phyloP scores from a whole-genome alignment of 2,797 vertebrate species.

The Diglossa cyanea region DNA sequence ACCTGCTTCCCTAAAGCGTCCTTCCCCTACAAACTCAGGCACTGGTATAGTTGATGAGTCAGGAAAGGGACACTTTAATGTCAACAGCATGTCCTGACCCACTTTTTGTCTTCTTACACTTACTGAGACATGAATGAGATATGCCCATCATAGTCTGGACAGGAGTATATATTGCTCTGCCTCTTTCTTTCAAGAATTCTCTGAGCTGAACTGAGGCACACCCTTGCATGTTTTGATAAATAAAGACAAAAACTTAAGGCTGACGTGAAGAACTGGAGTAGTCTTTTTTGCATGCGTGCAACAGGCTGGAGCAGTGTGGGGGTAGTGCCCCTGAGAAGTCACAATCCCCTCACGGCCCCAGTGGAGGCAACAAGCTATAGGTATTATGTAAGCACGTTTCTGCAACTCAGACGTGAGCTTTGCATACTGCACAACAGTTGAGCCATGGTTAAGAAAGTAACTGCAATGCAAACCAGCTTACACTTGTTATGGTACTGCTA shows the following conservation, averaged over 20 bases:
- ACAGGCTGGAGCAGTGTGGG: background rate
- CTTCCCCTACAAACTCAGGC: background rate
- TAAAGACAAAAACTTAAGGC: background rate
- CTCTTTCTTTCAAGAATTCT: background rate
- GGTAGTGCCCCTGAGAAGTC: background rate
- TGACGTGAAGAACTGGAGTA: accelerated
- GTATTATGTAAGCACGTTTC: background rate
- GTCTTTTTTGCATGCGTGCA: background rate
- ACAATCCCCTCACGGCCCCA: background rate
- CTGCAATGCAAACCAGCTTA: background rate
- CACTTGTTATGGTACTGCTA: background rate
- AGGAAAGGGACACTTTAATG: background rate
- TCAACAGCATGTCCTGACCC: background rate
- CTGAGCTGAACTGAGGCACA: background rate
- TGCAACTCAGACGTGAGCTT: background rate
- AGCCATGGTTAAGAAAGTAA: accelerated
- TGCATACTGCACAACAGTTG: accelerated
- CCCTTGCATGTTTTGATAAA: background rate
- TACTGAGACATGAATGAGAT: background rate
- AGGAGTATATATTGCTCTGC: background rate
- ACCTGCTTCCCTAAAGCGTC: background rate
- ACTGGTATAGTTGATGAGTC: background rate
- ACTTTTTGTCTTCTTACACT: background rate
- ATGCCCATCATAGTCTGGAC: background rate
- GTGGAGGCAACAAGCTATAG: background rate